Percentiles rank a stretch among this genome's conserved stretches.
phyloP scores from a whole-genome alignment of 2,113 vertebrate genomes.

The Ia io region DNA sequence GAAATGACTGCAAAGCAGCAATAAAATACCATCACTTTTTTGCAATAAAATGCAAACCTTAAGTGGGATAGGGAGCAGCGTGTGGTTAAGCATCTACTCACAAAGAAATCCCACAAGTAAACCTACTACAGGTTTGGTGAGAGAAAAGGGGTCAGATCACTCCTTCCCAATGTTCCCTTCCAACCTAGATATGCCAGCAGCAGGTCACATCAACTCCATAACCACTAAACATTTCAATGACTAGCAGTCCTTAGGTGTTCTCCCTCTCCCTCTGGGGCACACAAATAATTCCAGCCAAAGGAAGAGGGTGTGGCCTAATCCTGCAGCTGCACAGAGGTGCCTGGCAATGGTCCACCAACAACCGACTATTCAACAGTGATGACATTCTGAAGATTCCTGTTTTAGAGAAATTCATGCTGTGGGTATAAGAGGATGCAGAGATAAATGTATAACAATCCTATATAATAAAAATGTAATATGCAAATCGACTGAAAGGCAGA shows the following conservation, averaged over 20 bases:
- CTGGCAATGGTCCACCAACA: not conserved
- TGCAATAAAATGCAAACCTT: not conserved
- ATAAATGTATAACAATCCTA: not conserved
- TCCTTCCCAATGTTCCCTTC: not conserved
- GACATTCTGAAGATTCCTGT: not conserved
- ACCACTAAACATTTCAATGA: slow-evolving; percentile 8
- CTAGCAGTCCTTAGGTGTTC: not conserved
- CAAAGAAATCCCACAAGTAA: slow-evolving; percentile 22
- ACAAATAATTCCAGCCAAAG: not conserved
- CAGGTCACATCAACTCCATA: not conserved
- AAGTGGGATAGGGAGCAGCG: not conserved
- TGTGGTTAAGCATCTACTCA: not conserved
- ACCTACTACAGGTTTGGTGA: not conserved
- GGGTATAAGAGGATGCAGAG: not conserved
- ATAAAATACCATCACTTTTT: not conserved
- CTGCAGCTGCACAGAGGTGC: not conserved
- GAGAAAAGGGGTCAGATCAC: not conserved
- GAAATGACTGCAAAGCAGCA: slow-evolving; percentile 32
- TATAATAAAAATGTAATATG: not conserved
- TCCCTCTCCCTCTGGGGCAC: not conserved
- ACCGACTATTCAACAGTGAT: not conserved
- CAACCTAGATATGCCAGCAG: not conserved
- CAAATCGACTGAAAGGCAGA: too few relatives aligned
- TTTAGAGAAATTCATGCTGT: not conserved
- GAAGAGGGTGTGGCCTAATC: not conserved